These are phyloP conservation scores for Nebria brevicollis DNA, from an alignment of 2,888 invertebrate species.

Conservation along the genomic window DNA sequence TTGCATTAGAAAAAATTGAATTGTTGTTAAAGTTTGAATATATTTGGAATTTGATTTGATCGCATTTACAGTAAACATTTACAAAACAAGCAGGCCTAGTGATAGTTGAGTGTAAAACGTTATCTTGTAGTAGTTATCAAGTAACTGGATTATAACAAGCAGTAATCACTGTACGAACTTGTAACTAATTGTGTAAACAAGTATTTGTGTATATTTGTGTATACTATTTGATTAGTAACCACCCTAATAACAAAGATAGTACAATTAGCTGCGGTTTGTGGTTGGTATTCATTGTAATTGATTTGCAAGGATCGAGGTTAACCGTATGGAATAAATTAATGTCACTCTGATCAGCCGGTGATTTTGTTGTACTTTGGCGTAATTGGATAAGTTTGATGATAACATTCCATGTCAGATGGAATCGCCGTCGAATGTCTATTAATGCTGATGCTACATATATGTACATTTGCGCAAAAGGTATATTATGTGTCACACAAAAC, in stretches of 20 bases:
- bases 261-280: neutral
- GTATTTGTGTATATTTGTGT: neutral
- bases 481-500: neutral
- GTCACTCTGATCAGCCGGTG: constrained; percentile 24
- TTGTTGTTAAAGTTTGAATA: too few relatives aligned
- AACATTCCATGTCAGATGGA: constrained; percentile 21
- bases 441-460: neutral
- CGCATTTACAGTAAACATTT: neutral
- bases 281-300: neutral
- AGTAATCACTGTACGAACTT: constrained; percentile 13
- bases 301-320: constrained; percentile 19
- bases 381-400: constrained; percentile 32
- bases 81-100: neutral
- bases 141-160: constrained; percentile 23
- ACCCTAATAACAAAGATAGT: neutral
- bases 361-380: constrained; percentile 35
- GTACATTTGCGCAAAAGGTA: neutral
- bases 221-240: neutral
- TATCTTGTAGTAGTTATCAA: constrained; percentile 20
- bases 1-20: too few relatives aligned
- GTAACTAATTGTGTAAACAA: constrained; percentile 4
- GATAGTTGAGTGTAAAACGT: neutral
- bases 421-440: neutral
- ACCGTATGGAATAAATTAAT: constrained; percentile 40
- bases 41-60: too few relatives aligned